Conservation (phyloP, 2,888 invertebrate species). For the Chelonus formosanus region DNA sequence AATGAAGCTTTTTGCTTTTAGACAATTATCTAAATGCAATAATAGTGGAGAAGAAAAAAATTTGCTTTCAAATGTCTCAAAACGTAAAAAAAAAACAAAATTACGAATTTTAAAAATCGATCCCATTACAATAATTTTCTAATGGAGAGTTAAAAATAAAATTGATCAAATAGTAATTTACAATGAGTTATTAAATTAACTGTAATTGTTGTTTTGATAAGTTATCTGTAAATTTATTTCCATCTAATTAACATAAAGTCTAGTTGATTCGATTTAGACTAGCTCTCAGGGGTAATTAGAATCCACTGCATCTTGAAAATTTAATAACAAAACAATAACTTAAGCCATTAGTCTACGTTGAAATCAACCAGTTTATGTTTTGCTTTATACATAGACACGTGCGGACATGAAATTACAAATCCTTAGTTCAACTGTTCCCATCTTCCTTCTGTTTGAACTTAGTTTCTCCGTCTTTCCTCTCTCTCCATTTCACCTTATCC, state of each 20-base stretch:
- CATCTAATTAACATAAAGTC: constrained; percentile 53
- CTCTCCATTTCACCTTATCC: background rate
- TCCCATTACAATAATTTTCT: too few species aligned
- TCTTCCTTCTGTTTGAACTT: constrained; percentile 5
- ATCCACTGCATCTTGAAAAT: constrained; percentile 37
- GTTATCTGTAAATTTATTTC: constrained; percentile 45
- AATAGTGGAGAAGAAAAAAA: too few species aligned
- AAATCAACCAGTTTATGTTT: constrained; percentile 19
- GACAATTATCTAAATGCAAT: too few species aligned
- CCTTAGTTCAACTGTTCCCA: constrained; percentile 29
- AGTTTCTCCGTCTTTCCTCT: constrained; percentile 1
- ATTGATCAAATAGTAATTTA: too few species aligned
- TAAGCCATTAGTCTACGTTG: constrained; percentile 10
- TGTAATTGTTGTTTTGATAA: too few species aligned
- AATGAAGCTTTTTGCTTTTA: too few species aligned
- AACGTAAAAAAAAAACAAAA: too few species aligned
- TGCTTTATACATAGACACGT: constrained; percentile 15
- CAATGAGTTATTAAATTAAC: too few species aligned
- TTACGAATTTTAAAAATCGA: too few species aligned
- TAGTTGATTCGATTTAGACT: constrained; percentile 47
- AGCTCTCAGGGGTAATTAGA: constrained; percentile 37
- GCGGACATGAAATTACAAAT: constrained; percentile 35
- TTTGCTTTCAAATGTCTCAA: too few species aligned
- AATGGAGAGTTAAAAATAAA: too few species aligned
- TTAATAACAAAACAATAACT: constrained; percentile 43